A percentile compares a stretch with the other conserved stretches of the same genome.
Evolutionary conservation across 2,113 vertebrate species (phyloP).

Genomic region (Nannospalax galili): DNA sequence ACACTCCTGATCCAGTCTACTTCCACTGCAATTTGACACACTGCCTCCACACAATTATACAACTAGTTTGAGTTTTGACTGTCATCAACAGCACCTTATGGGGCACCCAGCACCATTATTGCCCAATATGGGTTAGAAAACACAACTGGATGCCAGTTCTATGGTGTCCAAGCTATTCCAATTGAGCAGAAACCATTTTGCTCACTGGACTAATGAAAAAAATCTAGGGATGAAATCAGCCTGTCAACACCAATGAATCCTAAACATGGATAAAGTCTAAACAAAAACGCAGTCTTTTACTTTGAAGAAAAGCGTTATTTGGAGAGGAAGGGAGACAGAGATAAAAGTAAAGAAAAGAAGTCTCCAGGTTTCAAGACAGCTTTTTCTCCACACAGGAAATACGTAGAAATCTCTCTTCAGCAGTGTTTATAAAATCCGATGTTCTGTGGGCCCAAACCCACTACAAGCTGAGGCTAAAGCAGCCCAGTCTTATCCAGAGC

Average conservation of each 20-base stretch:
- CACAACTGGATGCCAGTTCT: constrained; percentile 20
- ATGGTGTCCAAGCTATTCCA: background rate
- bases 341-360: background rate
- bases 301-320: background rate
- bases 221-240: background rate
- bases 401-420: background rate
- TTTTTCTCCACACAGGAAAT: background rate
- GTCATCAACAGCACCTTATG: background rate
- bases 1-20: constrained; percentile 41
- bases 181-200: background rate
- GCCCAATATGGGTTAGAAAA: background rate
- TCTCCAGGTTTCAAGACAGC: background rate
- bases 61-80: background rate
- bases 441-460: background rate
- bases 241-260: constrained; percentile 1
- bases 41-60: background rate
- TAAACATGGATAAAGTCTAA: background rate
- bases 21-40: constrained; percentile 58
- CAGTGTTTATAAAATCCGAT: background rate
- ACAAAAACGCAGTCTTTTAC: background rate
- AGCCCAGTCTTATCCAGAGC: background rate
- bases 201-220: background rate
- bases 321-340: rapidly evolving
- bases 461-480: background rate
- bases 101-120: background rate